Conservation (phyloP, 2,113 vertebrate species). For the Dendrocopos noguchii region DNA sequence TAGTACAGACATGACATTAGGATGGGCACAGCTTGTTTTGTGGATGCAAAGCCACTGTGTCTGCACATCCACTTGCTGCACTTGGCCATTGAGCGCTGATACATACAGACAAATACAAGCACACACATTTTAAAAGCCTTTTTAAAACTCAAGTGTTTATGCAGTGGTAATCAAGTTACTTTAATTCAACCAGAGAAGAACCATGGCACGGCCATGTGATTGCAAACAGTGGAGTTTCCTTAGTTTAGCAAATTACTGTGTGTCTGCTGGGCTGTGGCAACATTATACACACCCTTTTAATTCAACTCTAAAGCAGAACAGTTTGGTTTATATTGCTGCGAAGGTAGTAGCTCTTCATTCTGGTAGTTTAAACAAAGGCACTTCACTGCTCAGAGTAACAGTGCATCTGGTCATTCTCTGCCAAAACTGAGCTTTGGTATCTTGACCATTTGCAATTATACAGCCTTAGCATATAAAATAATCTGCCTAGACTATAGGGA, state of each 20-base stretch:
- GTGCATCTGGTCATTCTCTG: accelerated
- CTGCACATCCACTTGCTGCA: background rate
- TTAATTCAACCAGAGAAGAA: background rate
- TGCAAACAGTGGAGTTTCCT: background rate
- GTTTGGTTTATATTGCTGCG: background rate
- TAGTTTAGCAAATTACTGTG: background rate
- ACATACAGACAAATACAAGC: background rate
- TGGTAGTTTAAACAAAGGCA: background rate
- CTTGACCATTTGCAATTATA: background rate
- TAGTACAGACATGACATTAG: background rate
- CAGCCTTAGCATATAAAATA: background rate
- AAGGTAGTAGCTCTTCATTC: background rate
- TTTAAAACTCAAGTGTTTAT: background rate
- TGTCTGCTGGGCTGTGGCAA: background rate
- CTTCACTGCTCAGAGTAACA: background rate
- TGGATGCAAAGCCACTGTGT: background rate
- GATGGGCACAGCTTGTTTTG: background rate
- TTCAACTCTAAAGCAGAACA: background rate
- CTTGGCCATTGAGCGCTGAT: background rate
- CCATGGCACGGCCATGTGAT: background rate
- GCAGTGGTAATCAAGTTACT: background rate
- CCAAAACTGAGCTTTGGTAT: background rate
- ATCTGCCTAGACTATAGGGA: background rate
- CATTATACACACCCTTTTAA: background rate
- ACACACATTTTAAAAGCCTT: background rate